Evolutionary conservation across 2,888 invertebrate species (phyloP).

Genomic region (Xestia sexstrigata): DNA sequence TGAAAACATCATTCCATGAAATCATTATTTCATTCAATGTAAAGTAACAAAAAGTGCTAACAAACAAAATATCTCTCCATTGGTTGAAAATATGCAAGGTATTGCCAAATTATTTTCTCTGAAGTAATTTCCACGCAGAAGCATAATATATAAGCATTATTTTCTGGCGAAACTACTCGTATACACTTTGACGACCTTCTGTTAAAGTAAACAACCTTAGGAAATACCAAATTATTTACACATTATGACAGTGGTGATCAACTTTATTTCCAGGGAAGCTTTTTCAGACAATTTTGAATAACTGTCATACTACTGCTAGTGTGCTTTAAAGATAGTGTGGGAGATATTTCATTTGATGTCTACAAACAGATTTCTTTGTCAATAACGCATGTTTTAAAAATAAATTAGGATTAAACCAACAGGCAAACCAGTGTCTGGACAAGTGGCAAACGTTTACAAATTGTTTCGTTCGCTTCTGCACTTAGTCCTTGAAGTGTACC

Average conservation of each 20-base stretch:
- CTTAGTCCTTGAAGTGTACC: too few relatives aligned
- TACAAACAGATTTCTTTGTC: too few relatives aligned
- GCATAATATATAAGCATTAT: constrained; percentile 16
- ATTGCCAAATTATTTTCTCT: constrained; percentile 51
- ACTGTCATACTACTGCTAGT: neutral
- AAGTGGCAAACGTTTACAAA: neutral
- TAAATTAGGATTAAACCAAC: neutral
- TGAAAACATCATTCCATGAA: constrained; percentile 11
- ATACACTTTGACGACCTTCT: constrained; percentile 42
- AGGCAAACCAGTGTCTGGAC: neutral
- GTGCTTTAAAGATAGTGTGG: neutral
- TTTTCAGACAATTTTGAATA: neutral
- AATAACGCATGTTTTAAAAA: too few relatives aligned
- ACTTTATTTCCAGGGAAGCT: constrained; percentile 5
- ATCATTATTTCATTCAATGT: constrained; percentile 1
- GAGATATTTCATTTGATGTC: neutral
- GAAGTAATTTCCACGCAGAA: constrained; percentile 43
- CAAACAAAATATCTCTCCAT: constrained; percentile 24
- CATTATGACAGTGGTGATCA: constrained; percentile 38
- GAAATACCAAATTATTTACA: constrained; percentile 51
- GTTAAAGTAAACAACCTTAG: constrained; percentile 47
- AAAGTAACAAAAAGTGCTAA: constrained; percentile 17
- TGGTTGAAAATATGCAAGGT: constrained; percentile 27
- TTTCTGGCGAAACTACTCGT: constrained; percentile 44
- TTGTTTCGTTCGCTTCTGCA: neutral